Evolutionary conservation across 2,797 vertebrate genomes (phyloP).

Genomic region (Crenichthys baileyi): DNA sequence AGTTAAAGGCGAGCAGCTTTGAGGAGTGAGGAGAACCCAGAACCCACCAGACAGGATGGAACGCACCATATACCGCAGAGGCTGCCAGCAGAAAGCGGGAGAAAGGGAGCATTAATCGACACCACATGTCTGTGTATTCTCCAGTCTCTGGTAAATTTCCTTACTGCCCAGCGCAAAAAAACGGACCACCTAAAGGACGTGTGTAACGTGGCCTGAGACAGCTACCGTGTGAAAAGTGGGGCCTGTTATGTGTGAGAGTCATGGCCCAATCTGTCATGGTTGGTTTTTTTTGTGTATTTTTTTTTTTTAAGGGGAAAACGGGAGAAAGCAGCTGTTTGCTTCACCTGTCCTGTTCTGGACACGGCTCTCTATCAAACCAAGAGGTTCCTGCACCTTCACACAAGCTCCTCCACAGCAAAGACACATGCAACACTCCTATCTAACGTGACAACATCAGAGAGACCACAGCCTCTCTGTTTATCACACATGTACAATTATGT

Average conservation of each 20-base stretch:
- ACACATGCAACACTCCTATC: conserved; percentile 66
- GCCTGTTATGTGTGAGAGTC: conserved; percentile 71
- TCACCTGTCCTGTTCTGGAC: conserved; percentile 81
- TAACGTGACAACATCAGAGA: conserved; percentile 71
- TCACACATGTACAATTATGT: conserved; percentile 73
- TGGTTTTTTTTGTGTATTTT: conserved; percentile 38
- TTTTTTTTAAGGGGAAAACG: conserved; percentile 53
- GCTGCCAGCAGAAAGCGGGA: conserved; percentile 36
- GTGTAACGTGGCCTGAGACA: conserved; percentile 77
- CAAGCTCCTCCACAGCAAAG: conserved; percentile 58
- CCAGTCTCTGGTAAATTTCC: conserved; percentile 76
- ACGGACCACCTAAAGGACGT: conserved; percentile 65
- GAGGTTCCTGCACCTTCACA: conserved; percentile 49
- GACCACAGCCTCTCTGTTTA: conserved; percentile 61
- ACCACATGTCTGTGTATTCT: conserved; percentile 78
- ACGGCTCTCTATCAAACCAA: conserved; percentile 74
- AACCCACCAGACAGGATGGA: conserved; percentile 58
- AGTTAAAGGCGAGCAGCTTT: conserved; percentile 73
- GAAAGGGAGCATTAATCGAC: conserved; percentile 70
- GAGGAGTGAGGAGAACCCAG: conserved; percentile 59
- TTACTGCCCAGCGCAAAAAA: conserved; percentile 65
- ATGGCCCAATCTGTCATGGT: conserved; percentile 76
- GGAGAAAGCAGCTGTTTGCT: conserved; percentile 76
- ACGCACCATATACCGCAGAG: conserved; percentile 41
- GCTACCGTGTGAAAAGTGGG: conserved; percentile 78